Evolutionary conservation across 2,888 invertebrate species (phyloP).

Genomic region (Chelonus formosanus): DNA sequence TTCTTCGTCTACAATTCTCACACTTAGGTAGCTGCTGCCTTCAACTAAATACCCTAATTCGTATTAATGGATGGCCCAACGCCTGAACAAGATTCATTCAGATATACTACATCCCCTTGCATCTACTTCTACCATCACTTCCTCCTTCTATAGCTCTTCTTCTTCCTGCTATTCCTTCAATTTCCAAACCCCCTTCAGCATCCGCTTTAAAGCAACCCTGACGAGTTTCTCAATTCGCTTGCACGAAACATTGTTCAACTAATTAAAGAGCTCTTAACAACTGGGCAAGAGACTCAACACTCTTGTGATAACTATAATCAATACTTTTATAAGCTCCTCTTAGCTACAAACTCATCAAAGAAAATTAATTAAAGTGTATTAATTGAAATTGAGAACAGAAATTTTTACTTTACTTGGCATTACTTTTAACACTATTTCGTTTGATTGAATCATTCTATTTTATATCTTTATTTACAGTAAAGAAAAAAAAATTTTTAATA

Average conservation of each 20-base stretch:
- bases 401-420: too few relatives aligned
- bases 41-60: conserved; percentile 58
- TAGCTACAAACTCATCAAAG: conserved; percentile 5
- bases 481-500: too few relatives aligned
- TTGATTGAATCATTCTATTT: too few relatives aligned
- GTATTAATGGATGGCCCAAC: conserved; percentile 58
- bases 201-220: conserved; percentile 13
- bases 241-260: conserved; percentile 31
- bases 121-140: too few relatives aligned
- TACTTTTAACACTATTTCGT: too few relatives aligned
- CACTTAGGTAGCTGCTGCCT: conserved; percentile 33
- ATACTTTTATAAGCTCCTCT: conserved; percentile 14
- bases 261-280: conserved; percentile 27
- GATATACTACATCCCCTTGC: not conserved
- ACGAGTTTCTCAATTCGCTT: conserved; percentile 26
- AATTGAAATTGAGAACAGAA: conserved; percentile 8
- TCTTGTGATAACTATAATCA: conserved; percentile 8
- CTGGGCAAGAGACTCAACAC: not conserved
- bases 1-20: conserved; percentile 26
- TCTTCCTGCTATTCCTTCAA: not conserved
- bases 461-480: too few relatives aligned
- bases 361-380: conserved; percentile 13
- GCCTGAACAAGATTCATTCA: conserved; percentile 42
- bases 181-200: not conserved
- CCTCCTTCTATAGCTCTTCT: not conserved